These are phyloP conservation scores for Zhengitettix transpicula DNA, from an alignment of 2,888 invertebrate genomes.

Conservation along the genomic window DNA sequence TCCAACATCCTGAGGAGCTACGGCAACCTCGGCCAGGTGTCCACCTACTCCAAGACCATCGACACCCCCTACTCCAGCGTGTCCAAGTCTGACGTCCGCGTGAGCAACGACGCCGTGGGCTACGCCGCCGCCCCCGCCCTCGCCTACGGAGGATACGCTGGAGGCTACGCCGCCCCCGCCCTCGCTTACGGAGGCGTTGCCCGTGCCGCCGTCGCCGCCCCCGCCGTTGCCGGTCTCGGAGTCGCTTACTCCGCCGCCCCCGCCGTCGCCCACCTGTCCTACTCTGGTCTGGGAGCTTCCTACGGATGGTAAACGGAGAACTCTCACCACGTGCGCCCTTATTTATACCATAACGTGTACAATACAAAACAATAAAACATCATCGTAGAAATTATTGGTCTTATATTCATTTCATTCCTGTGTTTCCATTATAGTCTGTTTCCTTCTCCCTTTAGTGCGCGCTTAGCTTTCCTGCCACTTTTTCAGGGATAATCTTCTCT, in stretches of 20 bases:
- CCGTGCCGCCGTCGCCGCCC: not conserved
- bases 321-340: too few species aligned
- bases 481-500: too few species aligned
- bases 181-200: not conserved
- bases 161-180: not conserved
- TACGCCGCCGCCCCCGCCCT: not conserved
- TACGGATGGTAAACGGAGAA: too few species aligned
- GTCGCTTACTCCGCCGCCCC: not conserved
- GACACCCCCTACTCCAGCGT: constrained; percentile 57
- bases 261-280: not conserved
- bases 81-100: constrained; percentile 50
- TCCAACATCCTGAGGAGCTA: constrained; percentile 29
- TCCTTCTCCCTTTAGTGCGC: too few species aligned
- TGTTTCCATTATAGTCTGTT: too few species aligned
- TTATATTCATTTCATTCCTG: too few species aligned
- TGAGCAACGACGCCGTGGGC: constrained; percentile 18
- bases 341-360: too few species aligned
- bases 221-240: not conserved
- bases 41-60: constrained; percentile 53
- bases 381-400: too few species aligned
- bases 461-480: too few species aligned
- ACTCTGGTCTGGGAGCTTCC: too few species aligned
- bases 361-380: too few species aligned
- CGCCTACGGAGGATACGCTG: too few species aligned
- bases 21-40: constrained; percentile 47